Base-by-base conservation (phyloP, 2,113 vertebrate species). In the Pseudorasbora parva region DNA sequence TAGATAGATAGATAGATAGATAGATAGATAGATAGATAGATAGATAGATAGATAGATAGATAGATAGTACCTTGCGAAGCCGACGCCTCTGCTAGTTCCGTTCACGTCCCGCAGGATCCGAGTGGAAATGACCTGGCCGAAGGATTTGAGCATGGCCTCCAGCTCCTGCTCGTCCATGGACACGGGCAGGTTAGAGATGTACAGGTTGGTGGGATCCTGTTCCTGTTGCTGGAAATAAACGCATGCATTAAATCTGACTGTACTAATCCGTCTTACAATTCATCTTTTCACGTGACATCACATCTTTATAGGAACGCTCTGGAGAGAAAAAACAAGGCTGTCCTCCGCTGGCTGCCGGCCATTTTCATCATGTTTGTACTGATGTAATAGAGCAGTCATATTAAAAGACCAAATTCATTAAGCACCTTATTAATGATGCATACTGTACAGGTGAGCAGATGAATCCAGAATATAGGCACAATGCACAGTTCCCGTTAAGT, bases 161-260 rank as follows among this genome's bases (percentile, higher is more conserved):
- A 98, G 92, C 90, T 97, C 97, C 85, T 96, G 96, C 91, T 98
- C 97, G 1, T 98, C 97, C 96, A 98, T 96, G 17, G 95, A 96
- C 84, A 96, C 87, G 0, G 97, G 97, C 87, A 98, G 93, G 90
- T 98, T 98, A 81, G 97, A 98, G 91, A 98, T 96, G 93, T 98
- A 98, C 75, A 98, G 87, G 91, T 98, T 98, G 84, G 97, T 98
- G 68, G 96, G 97, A 92, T 98, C 97, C 93, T 98, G 97, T 81
- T 98, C 97, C 92, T 98, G 97, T 97, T 98, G 97, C 97, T 98
- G 89, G 51, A 78, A 51, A 60, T 37, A 23, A 71, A 72, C 17
- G 45, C 41, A 37, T 5, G 54, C 6, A 43, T 5, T 68, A 68
- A 9, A 33, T 66, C 27, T 66, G 27, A 66, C 15, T 33, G 27